Conservation (phyloP, 2,797 vertebrate genomes). For the Gouania willdenowi region DNA sequence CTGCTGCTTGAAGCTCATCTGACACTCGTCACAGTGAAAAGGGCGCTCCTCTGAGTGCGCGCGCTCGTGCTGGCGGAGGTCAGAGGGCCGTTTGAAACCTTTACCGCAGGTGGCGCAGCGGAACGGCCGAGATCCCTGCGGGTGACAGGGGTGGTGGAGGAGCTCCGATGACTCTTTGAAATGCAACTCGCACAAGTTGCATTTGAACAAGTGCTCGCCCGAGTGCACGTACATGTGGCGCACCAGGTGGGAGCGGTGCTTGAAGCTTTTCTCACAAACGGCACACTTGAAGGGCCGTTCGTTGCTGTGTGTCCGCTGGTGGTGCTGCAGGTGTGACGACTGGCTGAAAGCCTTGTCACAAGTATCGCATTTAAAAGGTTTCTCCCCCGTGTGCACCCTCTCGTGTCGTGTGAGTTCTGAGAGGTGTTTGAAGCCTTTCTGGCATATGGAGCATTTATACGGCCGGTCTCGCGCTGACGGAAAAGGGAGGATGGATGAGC, state of each 20-base stretch:
- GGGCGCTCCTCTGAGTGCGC: conserved; percentile 97
- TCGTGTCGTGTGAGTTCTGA: conserved; percentile 94
- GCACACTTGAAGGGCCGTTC: conserved; percentile 96
- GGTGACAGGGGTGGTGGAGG: conserved; percentile 96
- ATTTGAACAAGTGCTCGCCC: conserved; percentile 94
- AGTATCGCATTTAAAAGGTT: conserved; percentile 93
- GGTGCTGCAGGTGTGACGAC: conserved; percentile 94
- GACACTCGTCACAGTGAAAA: conserved; percentile 97
- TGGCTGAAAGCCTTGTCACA: conserved; percentile 99
- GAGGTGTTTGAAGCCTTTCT: conserved; percentile 96
- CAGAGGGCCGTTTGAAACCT: conserved; percentile 92
- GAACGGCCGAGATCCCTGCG: conserved; percentile 91
- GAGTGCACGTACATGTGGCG: conserved; percentile 98
- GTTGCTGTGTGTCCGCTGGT: conserved; percentile 94
- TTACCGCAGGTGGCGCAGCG: conserved; percentile 92
- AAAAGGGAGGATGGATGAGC: conserved; percentile 65
- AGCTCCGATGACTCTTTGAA: conserved; percentile 96
- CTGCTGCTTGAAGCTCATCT: conserved; percentile 99
- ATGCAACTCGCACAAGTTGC: conserved; percentile 92
- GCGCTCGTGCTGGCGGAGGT: conserved; percentile 94
- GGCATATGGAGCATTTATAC: conserved; percentile 93
- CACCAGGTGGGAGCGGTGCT: conserved; percentile 96
- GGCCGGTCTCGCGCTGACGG: conserved; percentile 83
- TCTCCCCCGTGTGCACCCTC: conserved; percentile 94
- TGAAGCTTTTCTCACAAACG: conserved; percentile 97